phyloP scores from a whole-genome alignment of 2,113 vertebrate genomes.

The Ptilorrhoa leucosticta region DNA sequence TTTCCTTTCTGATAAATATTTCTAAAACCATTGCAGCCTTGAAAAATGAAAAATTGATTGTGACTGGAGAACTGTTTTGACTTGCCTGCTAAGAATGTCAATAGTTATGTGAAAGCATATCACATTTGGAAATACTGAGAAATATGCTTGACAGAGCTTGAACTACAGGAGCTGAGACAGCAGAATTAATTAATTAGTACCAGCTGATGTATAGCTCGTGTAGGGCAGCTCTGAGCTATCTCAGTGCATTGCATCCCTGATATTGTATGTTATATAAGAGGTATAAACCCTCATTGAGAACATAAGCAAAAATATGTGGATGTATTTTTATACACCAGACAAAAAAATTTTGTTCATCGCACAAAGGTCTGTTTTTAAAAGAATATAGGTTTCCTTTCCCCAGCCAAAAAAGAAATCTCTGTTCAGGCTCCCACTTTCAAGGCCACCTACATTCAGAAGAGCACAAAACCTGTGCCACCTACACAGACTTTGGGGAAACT shows the following conservation, averaged over 20 bases:
- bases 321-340: neutral
- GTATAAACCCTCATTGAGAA: neutral
- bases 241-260: neutral
- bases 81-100: neutral
- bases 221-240: neutral
- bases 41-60: neutral
- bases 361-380: neutral
- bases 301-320: neutral
- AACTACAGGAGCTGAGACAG: neutral
- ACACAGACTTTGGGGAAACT: neutral
- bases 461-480: neutral
- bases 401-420: neutral
- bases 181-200: neutral
- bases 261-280: neutral
- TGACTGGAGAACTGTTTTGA: neutral
- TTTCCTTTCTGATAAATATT: neutral
- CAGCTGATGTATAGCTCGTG: neutral
- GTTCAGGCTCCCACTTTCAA: neutral
- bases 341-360: neutral
- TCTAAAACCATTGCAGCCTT: neutral
- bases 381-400: neutral
- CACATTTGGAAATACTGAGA: neutral
- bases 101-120: neutral
- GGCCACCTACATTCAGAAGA: neutral
- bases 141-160: neutral